Evolutionary conservation across 2,888 invertebrate species (phyloP).

Genomic region (Agriopis aurantiaria): DNA sequence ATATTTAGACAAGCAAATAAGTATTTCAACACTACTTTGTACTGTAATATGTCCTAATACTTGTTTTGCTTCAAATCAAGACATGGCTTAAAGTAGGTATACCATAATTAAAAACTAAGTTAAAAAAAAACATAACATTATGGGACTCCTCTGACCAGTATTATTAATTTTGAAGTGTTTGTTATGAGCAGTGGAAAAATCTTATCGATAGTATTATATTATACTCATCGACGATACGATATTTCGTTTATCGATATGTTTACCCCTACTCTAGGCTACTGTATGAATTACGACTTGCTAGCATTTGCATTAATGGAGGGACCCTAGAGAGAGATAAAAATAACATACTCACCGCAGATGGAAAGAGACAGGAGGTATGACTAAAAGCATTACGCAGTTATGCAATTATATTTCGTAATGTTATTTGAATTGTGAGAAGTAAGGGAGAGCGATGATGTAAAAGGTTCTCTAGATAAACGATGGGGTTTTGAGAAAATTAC

Average conservation of each 20-base stretch:
- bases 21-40: too few relatives aligned
- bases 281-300: constrained; percentile 53
- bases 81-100: too few relatives aligned
- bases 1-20: too few relatives aligned
- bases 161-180: too few relatives aligned
- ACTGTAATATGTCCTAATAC: too few relatives aligned
- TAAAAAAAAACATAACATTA: too few relatives aligned
- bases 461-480: constrained; percentile 6
- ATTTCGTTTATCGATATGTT: background rate
- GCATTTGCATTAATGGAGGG: constrained; percentile 56
- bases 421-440: constrained; percentile 30
- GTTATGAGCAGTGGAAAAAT: too few relatives aligned
- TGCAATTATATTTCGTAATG: constrained; percentile 31
- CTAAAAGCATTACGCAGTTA: constrained; percentile 32
- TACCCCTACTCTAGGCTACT: constrained; percentile 15
- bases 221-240: background rate
- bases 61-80: too few relatives aligned
- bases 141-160: too few relatives aligned
- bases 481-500: too few relatives aligned
- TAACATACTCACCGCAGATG: constrained; percentile 9
- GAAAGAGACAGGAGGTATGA: constrained; percentile 34
- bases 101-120: too few relatives aligned
- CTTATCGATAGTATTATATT: too few relatives aligned
- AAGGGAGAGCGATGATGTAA: constrained; percentile 8
- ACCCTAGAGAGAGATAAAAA: constrained; percentile 39